Percentiles rank a stretch among this genome's conserved stretches.
phyloP scores from a whole-genome alignment of 2,113 vertebrate species.

The Tautogolabrus adspersus region DNA sequence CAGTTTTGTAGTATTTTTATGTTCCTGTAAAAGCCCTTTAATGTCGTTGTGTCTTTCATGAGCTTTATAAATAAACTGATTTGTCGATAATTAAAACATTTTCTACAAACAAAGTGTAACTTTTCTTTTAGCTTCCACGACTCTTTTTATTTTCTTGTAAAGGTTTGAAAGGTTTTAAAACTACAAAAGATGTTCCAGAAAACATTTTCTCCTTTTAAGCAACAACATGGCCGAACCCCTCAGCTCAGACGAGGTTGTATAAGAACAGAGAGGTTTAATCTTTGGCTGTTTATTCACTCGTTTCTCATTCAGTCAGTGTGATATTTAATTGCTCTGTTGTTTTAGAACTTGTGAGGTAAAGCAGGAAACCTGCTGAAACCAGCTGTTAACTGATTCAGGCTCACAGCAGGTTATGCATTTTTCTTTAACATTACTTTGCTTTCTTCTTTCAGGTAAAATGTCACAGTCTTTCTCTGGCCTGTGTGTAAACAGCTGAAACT shows the following conservation, averaged over 20 bases:
- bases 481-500: constrained; percentile 12
- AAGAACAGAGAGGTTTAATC: background rate
- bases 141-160: too few species aligned
- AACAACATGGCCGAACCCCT: background rate
- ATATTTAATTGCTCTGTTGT: background rate
- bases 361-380: background rate
- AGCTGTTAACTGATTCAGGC: background rate
- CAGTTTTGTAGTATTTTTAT: too few species aligned
- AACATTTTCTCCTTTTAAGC: background rate
- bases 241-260: background rate
- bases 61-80: too few species aligned
- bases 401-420: background rate
- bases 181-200: too few species aligned
- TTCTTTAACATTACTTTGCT: background rate
- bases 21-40: too few species aligned
- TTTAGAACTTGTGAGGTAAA: background rate
- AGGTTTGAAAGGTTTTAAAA: too few species aligned
- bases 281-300: background rate
- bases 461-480: background rate
- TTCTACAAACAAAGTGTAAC: too few species aligned
- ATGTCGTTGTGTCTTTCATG: too few species aligned
- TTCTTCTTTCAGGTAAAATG: background rate
- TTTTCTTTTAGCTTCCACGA: too few species aligned
- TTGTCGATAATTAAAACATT: too few species aligned
- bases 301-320: constrained; percentile 3